Evolutionary conservation across 2,113 vertebrate species (phyloP).

Genomic region (Sciurus niger): DNA sequence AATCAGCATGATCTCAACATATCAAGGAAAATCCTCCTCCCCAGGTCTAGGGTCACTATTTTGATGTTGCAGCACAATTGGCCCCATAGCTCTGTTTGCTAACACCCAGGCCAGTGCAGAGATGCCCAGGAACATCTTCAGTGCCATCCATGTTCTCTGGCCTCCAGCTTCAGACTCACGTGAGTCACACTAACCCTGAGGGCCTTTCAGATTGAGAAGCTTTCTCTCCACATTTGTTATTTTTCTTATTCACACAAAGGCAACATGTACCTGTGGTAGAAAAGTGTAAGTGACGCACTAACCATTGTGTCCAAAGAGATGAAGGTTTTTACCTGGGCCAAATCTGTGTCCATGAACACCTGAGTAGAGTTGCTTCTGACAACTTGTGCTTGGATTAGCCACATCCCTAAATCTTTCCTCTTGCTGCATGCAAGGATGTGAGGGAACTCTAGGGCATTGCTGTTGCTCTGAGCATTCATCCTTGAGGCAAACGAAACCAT

Average conservation of each 20-base stretch:
- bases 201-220: not conserved
- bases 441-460: not conserved
- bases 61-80: not conserved
- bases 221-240: not conserved
- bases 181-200: not conserved
- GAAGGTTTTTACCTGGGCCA: not conserved
- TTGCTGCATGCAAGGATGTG: too few species aligned
- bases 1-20: not conserved
- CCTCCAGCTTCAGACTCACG: not conserved
- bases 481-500: not conserved
- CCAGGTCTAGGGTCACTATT: not conserved
- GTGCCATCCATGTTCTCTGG: not conserved
- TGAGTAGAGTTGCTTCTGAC: not conserved
- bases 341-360: not conserved
- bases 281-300: too few species aligned
- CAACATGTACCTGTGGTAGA: too few species aligned
- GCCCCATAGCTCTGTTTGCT: not conserved
- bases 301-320: not conserved
- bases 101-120: too few species aligned
- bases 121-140: not conserved
- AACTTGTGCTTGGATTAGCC: not conserved
- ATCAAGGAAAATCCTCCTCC: not conserved
- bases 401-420: not conserved
- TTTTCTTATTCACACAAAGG: not conserved
- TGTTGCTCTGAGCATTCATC: not conserved